phyloP scores from a whole-genome alignment of 2,888 invertebrate genomes.

The Agrochola lychnidis region DNA sequence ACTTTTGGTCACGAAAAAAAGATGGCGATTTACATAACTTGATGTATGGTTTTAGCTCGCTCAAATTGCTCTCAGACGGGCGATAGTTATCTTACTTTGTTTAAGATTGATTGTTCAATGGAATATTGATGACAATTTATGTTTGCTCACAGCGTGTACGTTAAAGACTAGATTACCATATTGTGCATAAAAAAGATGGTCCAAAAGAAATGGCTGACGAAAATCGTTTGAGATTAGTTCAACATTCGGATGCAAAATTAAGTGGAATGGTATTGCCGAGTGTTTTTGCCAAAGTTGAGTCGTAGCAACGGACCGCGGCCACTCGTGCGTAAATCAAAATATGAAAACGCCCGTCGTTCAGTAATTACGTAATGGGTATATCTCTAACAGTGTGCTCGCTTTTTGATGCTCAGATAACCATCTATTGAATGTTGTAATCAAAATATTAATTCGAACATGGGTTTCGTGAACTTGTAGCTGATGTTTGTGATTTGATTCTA shows the following conservation, averaged over 20 bases:
- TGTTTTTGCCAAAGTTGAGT: slow-evolving; percentile 62
- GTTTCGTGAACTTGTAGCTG: slow-evolving; percentile 65
- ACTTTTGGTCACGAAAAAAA: slow-evolving; percentile 61
- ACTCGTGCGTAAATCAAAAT: slow-evolving; percentile 80
- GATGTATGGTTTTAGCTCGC: slow-evolving; percentile 64
- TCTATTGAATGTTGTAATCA: slow-evolving; percentile 72
- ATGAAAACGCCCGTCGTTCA: slow-evolving; percentile 71
- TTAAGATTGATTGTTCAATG: slow-evolving; percentile 69
- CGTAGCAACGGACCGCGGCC: slow-evolving; percentile 62
- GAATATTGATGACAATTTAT: slow-evolving; percentile 61
- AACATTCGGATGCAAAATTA: slow-evolving; percentile 67
- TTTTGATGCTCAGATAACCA: slow-evolving; percentile 73
- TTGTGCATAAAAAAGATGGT: slow-evolving; percentile 39
- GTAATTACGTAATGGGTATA: slow-evolving; percentile 70
- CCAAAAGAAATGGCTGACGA: slow-evolving; percentile 37
- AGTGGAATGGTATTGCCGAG: slow-evolving; percentile 61
- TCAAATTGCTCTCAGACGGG: slow-evolving; percentile 62
- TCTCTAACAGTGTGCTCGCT: slow-evolving; percentile 60
- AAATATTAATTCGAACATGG: slow-evolving; percentile 72
- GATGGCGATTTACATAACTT: slow-evolving; percentile 67
- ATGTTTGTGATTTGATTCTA: slow-evolving; percentile 68
- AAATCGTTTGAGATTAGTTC: slow-evolving; percentile 56
- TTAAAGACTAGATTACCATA: slow-evolving; percentile 48
- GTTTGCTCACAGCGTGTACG: slow-evolving; percentile 40
- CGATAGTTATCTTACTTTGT: slow-evolving; percentile 67